Percentiles rank a stretch among this genome's conserved stretches.
phyloP scores from a whole-genome alignment of 2,888 invertebrate genomes.

The Cataglyphis albicans region DNA sequence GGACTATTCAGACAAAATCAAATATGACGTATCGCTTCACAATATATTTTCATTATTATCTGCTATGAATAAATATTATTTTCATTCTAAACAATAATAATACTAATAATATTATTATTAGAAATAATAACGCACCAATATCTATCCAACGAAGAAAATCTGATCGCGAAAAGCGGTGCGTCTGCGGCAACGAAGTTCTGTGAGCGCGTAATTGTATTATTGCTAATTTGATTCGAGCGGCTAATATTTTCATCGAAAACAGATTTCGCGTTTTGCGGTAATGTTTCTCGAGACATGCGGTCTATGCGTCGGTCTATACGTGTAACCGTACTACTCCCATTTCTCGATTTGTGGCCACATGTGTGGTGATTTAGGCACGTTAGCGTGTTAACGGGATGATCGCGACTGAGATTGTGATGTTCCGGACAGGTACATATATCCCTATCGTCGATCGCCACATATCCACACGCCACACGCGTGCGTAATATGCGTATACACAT shows the following conservation, averaged over 20 bases:
- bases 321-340: slow-evolving; percentile 46
- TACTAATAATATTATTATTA: neutral
- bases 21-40: too few species aligned
- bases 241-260: neutral
- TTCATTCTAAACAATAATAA: neutral
- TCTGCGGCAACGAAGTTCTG: slow-evolving; percentile 79
- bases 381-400: slow-evolving; percentile 40
- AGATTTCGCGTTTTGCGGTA: slow-evolving; percentile 5
- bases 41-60: neutral
- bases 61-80: neutral
- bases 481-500: slow-evolving; percentile 1
- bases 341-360: slow-evolving; percentile 41
- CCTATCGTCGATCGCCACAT: slow-evolving; percentile 25
- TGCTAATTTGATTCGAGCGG: neutral
- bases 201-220: slow-evolving; percentile 73
- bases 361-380: slow-evolving; percentile 20
- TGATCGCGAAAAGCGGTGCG: slow-evolving; percentile 65
- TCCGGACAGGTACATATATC: neutral
- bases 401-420: slow-evolving; percentile 47
- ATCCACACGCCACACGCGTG: slow-evolving; percentile 24
- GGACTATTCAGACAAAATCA: slow-evolving; percentile 14
- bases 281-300: slow-evolving; percentile 87
- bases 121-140: slow-evolving; percentile 54
- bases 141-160: slow-evolving; percentile 42
- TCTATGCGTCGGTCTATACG: slow-evolving; percentile 82